Base-by-base conservation (phyloP, 2,113 vertebrate species). In the Chitala chitala region DNA sequence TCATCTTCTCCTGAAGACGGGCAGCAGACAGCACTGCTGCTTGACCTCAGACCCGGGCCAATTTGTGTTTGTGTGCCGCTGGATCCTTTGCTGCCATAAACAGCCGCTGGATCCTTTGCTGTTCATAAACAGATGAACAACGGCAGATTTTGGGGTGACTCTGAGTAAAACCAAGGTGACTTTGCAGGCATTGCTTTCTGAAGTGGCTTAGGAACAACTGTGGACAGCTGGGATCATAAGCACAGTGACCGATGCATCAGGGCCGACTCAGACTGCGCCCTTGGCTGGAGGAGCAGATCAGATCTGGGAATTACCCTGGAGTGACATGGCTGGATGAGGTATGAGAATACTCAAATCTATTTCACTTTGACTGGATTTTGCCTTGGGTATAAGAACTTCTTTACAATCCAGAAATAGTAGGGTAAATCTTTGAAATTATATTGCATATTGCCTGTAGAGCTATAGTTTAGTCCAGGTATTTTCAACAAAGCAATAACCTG, bases 201-300 rank as follows among this genome's bases (percentile, higher is more conserved):
- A 12, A n/a, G 33, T 50, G 20, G 31, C 33, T 40, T 58, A 20
- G 1, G 44, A 56, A 29, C 58, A 22, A 26, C 42, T 50, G 29
- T 51, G 10, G 42, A 8, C 58, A 38, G 53, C n/a, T 15, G 6
- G 54, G 33, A 42, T 36, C 36, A 9, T 51, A 3, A 10, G 22
- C n/a, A 22, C 40, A 9, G 22, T 42, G 71, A 82, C 64, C 76
- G 71, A 91, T 92, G 90, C 86, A 90, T 29, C 87, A 87, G 31
- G 85, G 84, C 36, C 84, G 91, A 10, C 83, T 87, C 71, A 89
- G 89, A 44, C 77, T 91, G 70, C 84, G 90, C 69, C 88, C 86
- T 0, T 92, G 91, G 91, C 86, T 91, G 78, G 90, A 91, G 76
- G 86, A 91, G 54, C 91, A 92, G 83, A 92, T 92, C 74, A 76